These are phyloP conservation scores for Keiferia lycopersicella DNA, from an alignment of 2,888 invertebrate genomes.

Conservation along the genomic window DNA sequence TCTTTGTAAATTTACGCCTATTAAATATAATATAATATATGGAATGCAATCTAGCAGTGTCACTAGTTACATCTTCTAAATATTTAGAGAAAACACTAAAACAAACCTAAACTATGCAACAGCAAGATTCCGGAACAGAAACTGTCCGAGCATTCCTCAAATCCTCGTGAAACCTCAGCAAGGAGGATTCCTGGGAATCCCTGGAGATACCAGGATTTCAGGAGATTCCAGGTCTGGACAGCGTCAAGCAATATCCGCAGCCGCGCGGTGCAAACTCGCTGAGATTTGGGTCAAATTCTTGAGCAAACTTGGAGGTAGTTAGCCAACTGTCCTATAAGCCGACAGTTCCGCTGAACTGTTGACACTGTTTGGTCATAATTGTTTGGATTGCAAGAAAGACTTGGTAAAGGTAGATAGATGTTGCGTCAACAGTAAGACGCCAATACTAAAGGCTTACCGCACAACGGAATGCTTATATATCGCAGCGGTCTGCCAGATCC, in stretches of 20 bases:
- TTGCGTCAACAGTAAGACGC: too few relatives aligned
- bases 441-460: too few relatives aligned
- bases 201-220: neutral
- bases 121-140: neutral
- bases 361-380: neutral
- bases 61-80: too few relatives aligned
- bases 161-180: neutral
- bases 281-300: slow-evolving; percentile 10
- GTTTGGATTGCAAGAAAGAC: too few relatives aligned
- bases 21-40: too few relatives aligned
- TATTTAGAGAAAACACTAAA: too few relatives aligned
- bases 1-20: too few relatives aligned
- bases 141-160: slow-evolving; percentile 5
- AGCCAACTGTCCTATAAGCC: neutral
- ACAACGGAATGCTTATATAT: too few relatives aligned
- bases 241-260: neutral
- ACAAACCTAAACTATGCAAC: neutral
- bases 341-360: neutral
- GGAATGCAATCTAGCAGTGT: too few relatives aligned
- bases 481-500: too few relatives aligned
- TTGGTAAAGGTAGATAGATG: too few relatives aligned
- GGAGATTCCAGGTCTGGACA: neutral
- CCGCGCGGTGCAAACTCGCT: neutral
- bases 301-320: neutral
- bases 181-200: neutral